These are phyloP conservation scores for Orius insidiosus DNA, from an alignment of 1,140 invertebrate species.

Conservation along the genomic window DNA sequence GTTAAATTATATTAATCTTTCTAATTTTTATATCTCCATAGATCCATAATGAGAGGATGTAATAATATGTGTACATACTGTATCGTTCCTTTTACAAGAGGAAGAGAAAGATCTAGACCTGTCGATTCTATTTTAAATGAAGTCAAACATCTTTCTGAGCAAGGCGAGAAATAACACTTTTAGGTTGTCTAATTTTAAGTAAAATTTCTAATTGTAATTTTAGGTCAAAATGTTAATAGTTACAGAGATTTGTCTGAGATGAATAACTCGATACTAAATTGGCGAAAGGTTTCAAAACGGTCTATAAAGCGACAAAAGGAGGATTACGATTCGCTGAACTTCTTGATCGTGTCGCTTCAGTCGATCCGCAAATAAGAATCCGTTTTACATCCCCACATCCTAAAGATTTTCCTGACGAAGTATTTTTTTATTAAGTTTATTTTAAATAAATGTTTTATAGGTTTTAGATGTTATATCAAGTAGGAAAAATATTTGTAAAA, in stretches of 20 bases:
- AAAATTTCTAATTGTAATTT: no score
- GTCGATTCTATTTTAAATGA: conserved; percentile 73
- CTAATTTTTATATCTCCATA: conserved; percentile 26
- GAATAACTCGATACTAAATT: conserved; percentile 28
- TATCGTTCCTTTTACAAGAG: conserved; percentile 86
- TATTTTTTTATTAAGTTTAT: conserved; percentile 22
- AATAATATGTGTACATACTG: conserved; percentile 98
- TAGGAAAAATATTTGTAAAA: conserved; percentile 73
- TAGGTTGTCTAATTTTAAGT: no score
- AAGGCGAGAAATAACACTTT: conserved; percentile 63
- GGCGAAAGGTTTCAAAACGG: conserved; percentile 73
- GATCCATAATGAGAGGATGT: conserved; percentile 92
- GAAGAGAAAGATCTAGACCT: conserved; percentile 76
- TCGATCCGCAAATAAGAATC: conserved; percentile 82
- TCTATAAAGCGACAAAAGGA: conserved; percentile 77
- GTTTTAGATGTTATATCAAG: conserved; percentile 63
- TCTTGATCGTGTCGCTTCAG: conserved; percentile 61
- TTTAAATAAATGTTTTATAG: conserved; percentile 24
- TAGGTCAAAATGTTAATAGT: conserved; percentile 95
- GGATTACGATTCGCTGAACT: conserved; percentile 75
- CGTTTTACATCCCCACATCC: conserved; percentile 95
- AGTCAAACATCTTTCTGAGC: conserved; percentile 52
- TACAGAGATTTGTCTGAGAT: conserved; percentile 53
- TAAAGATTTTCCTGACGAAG: conserved; percentile 94
- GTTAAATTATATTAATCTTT: conserved; percentile 23